These are phyloP conservation scores for Myotis davidii DNA, from an alignment of 2,113 vertebrate genomes.

Conservation along the genomic window DNA sequence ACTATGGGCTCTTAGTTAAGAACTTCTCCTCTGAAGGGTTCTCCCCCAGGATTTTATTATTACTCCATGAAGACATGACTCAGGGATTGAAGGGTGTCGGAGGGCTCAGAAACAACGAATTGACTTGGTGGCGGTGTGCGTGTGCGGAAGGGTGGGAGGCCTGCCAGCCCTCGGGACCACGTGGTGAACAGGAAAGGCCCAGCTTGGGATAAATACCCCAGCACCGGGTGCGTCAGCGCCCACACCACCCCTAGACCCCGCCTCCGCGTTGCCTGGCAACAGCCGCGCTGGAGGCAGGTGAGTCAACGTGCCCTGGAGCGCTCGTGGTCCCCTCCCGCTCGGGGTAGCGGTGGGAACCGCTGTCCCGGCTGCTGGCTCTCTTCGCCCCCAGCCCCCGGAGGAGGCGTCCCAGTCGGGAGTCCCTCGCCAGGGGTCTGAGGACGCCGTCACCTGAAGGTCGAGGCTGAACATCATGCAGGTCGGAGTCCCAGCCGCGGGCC, in stretches of 20 bases:
- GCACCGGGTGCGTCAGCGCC: accelerated
- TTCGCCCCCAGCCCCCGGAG: neutral
- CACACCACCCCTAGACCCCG: neutral
- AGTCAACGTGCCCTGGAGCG: neutral
- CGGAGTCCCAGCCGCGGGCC: accelerated
- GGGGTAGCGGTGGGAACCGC: neutral
- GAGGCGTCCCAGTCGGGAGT: accelerated
- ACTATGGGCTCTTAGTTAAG: neutral
- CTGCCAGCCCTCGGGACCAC: accelerated
- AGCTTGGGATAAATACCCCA: accelerated
- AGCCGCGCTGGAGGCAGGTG: accelerated
- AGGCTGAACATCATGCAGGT: conserved; percentile 73
- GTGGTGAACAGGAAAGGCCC: accelerated
- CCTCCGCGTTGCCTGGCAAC: conserved; percentile 34
- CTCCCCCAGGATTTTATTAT: neutral
- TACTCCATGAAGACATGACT: neutral
- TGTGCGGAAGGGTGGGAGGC: neutral
- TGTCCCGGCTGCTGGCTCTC: accelerated
- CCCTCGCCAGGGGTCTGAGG: accelerated
- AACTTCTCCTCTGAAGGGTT: neutral
- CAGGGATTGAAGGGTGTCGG: neutral
- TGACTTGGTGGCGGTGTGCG: neutral
- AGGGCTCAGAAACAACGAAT: neutral
- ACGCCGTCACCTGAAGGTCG: accelerated
- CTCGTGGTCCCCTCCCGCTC: accelerated